A percentile compares a stretch with the other conserved stretches of the same genome.
These are phyloP conservation scores for Drosophila repletoides DNA, from an alignment of 1,140 invertebrate genomes.

Conservation along the genomic window DNA sequence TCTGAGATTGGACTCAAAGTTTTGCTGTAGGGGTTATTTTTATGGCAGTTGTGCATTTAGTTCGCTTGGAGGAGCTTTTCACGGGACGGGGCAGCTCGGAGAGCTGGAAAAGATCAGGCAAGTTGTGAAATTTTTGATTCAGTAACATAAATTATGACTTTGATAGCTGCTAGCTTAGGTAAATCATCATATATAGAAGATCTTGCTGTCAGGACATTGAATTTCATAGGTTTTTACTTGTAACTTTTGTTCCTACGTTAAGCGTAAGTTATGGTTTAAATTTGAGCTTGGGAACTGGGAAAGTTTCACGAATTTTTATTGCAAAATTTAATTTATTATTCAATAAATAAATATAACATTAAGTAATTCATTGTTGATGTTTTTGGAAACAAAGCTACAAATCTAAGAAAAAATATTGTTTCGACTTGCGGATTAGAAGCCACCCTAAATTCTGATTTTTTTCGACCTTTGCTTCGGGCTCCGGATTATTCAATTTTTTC, in stretches of 20 bases:
- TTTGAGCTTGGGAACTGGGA: too few species aligned
- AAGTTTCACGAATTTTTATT: too few species aligned
- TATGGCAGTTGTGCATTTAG: constrained; percentile 46
- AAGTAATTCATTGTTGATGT: too few species aligned
- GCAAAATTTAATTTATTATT: too few species aligned
- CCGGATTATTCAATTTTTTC: too few species aligned
- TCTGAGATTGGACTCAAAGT: constrained; percentile 25
- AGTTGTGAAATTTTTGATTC: constrained; percentile 32
- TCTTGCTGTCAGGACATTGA: constrained; percentile 9
- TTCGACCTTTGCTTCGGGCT: too few species aligned
- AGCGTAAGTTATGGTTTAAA: too few species aligned
- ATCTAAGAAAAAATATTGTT: too few species aligned
- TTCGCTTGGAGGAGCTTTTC: constrained; percentile 9
- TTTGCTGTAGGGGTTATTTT: constrained; percentile 38
- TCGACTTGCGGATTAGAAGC: too few species aligned
- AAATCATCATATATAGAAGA: constrained; percentile 25
- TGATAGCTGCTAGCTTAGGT: constrained; percentile 9
- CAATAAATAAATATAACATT: too few species aligned
- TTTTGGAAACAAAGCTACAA: too few species aligned
- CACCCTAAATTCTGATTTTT: too few species aligned
- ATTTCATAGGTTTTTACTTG: not conserved
- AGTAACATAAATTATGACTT: constrained; percentile 24
- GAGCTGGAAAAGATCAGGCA: not conserved
- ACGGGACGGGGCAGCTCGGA: not conserved
- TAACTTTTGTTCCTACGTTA: not conserved